Evolutionary conservation across 2,113 vertebrate genomes (phyloP).

Genomic region (Strigops habroptila): DNA sequence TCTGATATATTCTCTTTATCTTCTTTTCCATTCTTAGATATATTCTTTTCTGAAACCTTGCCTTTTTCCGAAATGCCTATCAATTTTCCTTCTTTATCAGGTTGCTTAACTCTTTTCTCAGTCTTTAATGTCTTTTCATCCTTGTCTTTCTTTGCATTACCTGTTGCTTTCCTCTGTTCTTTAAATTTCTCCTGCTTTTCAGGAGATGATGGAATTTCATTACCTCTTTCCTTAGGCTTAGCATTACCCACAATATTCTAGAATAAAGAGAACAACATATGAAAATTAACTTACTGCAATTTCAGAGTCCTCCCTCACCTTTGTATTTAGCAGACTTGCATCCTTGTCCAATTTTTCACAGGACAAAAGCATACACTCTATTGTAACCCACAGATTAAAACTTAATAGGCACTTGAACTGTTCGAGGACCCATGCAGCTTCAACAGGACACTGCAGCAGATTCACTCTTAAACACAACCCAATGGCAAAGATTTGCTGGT

Average conservation of each 20-base stretch:
- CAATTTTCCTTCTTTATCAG: constrained; percentile 74
- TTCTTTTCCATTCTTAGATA: constrained; percentile 81
- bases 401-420: accelerated
- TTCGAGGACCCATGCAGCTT: background rate
- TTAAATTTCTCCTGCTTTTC: constrained; percentile 78
- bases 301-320: background rate
- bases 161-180: constrained; percentile 78
- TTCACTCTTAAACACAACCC: background rate
- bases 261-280: constrained; percentile 48
- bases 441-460: background rate
- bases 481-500: background rate
- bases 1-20: constrained; percentile 84
- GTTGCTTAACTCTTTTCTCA: constrained; percentile 69
- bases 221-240: constrained; percentile 77
- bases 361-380: background rate
- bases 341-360: background rate
- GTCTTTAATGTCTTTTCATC: constrained; percentile 73
- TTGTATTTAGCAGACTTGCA: background rate
- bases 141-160: constrained; percentile 80
- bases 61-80: constrained; percentile 74
- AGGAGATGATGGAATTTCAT: constrained; percentile 75
- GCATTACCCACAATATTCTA: constrained; percentile 80
- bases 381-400: background rate
- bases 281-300: background rate
- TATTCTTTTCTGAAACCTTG: constrained; percentile 71